phyloP scores from a whole-genome alignment of 2,797 vertebrate species.

The Eremophila alpestris region DNA sequence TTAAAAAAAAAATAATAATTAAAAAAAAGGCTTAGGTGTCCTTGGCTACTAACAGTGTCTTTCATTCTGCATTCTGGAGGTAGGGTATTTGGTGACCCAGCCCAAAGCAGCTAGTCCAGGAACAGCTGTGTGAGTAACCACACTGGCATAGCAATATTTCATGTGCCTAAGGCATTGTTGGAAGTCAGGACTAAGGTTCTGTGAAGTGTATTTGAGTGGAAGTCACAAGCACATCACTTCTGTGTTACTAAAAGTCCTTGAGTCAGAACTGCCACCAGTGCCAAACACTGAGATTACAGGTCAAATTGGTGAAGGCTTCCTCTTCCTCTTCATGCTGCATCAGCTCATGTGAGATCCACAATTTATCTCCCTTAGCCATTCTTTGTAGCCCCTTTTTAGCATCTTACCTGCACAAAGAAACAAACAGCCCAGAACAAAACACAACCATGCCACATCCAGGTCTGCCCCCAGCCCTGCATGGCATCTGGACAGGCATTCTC shows the following conservation, averaged over 20 bases:
- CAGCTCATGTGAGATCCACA: accelerated
- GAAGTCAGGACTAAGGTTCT: background rate
- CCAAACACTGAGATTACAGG: background rate
- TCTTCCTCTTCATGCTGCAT: background rate
- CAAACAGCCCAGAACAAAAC: background rate
- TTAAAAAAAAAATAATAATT: background rate
- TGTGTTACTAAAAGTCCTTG: background rate
- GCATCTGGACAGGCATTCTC: background rate
- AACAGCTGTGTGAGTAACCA: background rate
- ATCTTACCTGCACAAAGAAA: background rate
- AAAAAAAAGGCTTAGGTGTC: background rate
- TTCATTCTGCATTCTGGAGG: background rate
- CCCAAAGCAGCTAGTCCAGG: background rate
- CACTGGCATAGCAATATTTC: background rate
- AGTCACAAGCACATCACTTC: background rate
- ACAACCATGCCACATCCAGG: accelerated
- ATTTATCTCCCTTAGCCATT: background rate
- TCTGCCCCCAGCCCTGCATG: accelerated
- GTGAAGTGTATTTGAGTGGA: background rate
- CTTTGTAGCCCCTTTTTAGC: background rate
- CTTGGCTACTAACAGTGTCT: background rate
- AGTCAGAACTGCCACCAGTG: background rate
- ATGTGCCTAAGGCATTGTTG: background rate
- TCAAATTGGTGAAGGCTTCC: background rate
- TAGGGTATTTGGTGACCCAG: background rate